Evolutionary conservation across 1,140 invertebrate genomes (phyloP).

Genomic region (Nymphalis io): DNA sequence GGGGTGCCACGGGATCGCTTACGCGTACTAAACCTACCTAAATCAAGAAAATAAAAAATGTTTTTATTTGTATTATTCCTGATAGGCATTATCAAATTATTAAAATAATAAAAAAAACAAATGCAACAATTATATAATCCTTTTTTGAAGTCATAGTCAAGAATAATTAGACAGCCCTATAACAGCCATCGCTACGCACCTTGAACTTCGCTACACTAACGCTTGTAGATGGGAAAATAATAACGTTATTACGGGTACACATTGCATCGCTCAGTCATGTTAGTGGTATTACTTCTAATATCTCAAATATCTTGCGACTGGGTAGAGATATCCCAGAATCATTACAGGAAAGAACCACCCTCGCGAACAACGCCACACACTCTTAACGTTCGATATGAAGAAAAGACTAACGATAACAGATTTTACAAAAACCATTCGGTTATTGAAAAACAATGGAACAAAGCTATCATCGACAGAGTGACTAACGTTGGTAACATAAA

Average conservation of each 20-base stretch:
- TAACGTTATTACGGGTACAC: not conserved
- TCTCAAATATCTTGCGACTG: conserved; percentile 50
- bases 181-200: not conserved
- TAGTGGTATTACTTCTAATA: conserved; percentile 45
- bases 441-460: conserved; percentile 39
- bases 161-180: conserved; percentile 11
- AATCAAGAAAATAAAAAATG: too few relatives aligned
- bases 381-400: conserved; percentile 6
- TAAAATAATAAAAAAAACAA: too few relatives aligned
- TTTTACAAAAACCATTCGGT: conserved; percentile 40
- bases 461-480: conserved; percentile 48
- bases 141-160: too few relatives aligned
- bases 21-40: too few relatives aligned
- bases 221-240: conserved; percentile 6
- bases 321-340: conserved; percentile 69
- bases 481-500: conserved; percentile 45
- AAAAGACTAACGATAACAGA: conserved; percentile 18
- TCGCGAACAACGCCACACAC: conserved; percentile 6
- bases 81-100: too few relatives aligned
- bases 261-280: conserved; percentile 39
- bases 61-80: too few relatives aligned
- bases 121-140: too few relatives aligned
- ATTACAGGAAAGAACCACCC: conserved; percentile 49
- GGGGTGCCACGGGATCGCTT: too few relatives aligned
- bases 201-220: conserved; percentile 24